Evolutionary conservation across 2,113 vertebrate species (phyloP), one percentile per base, ranked within the genome.

Genomic region (Potamarius usumacintae): DNA sequence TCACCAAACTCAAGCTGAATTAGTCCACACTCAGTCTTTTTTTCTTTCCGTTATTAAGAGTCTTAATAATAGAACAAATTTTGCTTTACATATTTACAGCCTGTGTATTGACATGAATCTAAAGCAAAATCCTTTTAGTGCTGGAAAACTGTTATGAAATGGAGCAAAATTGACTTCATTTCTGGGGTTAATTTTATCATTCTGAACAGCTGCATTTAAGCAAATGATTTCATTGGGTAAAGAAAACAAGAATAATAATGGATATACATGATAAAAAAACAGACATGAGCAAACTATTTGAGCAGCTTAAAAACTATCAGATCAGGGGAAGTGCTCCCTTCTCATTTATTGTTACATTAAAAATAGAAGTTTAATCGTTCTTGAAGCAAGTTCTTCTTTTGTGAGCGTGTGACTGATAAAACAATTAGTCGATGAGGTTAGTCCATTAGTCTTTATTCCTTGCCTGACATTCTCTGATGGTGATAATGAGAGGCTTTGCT

Each of bases 1-100:
- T 81, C 81, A 62, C 15, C 67, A 63, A 88, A 48, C 63, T 84
- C 48, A 81, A 67, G 79, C 83, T 82, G 80, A 86, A 79, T 86
- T 72, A 58, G 22, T 55, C 79, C 7, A 34, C 55, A 58, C 34
- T 76, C 7, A n/a, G 87, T 89, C 86, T 62, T 83, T 89, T 86
- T 30, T 57, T 65, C 18, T 63, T 53, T 89, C 88, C n/a, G 27
- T 88, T 82, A 22, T 85, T 95, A 95, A 94, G 94, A 92, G 91
- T 89, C 94, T 95, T 94, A 93, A 92, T 90, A 94, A 92, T 89
- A 84, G 82, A 91, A 90, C 90, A 89, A 92, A 92, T 93, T 93
- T 87, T 90, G 92, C 91, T 93, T 94, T 92, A 94, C 90, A 89
- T 93, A 95, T 95, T 95, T 94, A 93, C 91, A 90, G 91, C 90